phyloP scores from a whole-genome alignment of 2,888 invertebrate species.

The Andricus curvator region DNA sequence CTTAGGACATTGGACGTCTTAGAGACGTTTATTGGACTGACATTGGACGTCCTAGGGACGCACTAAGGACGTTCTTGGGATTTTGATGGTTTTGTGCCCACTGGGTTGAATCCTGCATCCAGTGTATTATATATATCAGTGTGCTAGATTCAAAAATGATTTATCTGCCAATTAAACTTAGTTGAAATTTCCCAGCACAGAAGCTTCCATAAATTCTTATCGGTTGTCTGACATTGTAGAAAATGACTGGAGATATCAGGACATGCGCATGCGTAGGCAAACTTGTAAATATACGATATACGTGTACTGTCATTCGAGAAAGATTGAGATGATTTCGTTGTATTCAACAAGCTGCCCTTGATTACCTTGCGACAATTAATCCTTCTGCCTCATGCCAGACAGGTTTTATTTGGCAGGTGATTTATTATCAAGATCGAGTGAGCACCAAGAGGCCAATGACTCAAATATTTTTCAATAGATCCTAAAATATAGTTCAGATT shows the following conservation, averaged over 20 bases:
- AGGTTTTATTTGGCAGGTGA: conserved; percentile 26
- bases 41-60: no score
- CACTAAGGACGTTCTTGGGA: no score
- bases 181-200: conserved; percentile 9
- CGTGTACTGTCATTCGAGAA: conserved; percentile 45
- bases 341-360: conserved; percentile 60
- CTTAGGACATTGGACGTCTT: no score
- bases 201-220: conserved; percentile 29
- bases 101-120: no score
- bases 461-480: background rate
- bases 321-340: conserved; percentile 46
- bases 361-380: conserved; percentile 60
- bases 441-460: conserved; percentile 1
- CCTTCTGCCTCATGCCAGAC: conserved; percentile 26
- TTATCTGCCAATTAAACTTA: conserved; percentile 19
- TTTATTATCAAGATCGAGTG: conserved; percentile 13
- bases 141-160: background rate
- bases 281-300: conserved; percentile 44
- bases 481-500: no score
- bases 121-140: no score
- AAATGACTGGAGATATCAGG: conserved; percentile 35
- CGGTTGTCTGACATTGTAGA: conserved; percentile 15
- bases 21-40: no score
- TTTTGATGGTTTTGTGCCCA: no score
- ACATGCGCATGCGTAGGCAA: conserved; percentile 55